Percentiles rank a stretch among this genome's conserved stretches.
Evolutionary conservation across 2,797 vertebrate species (phyloP).

Genomic region (Microctenopoma lineatum): DNA sequence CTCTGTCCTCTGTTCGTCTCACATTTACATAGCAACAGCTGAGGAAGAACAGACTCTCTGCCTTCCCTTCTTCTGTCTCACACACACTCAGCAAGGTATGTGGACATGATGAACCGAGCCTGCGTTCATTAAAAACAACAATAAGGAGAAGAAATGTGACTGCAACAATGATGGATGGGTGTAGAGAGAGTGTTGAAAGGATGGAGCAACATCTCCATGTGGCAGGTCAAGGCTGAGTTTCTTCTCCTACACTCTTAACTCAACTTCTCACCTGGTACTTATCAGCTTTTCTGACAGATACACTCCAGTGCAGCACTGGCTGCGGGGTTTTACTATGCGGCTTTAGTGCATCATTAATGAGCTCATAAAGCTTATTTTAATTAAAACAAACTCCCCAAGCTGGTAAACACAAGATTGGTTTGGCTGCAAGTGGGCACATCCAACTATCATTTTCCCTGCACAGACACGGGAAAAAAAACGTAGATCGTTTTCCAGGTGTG

Average conservation of each 20-base stretch:
- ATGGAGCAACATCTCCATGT: conserved; percentile 48
- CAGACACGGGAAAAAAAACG: neutral
- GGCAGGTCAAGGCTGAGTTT: conserved; percentile 51
- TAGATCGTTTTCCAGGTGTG: neutral
- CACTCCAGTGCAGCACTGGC: neutral
- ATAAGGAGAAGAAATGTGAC: conserved; percentile 13
- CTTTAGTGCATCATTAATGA: conserved; percentile 28
- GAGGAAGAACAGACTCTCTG: conserved; percentile 55
- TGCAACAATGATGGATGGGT: conserved; percentile 14
- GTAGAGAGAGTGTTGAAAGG: conserved; percentile 25
- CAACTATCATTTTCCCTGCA: neutral
- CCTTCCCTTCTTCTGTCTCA: neutral
- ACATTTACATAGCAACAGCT: conserved; percentile 49
- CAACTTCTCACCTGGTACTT: conserved; percentile 53
- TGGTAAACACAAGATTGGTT: conserved; percentile 30
- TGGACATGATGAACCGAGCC: conserved; percentile 13
- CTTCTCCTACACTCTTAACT: conserved; percentile 8
- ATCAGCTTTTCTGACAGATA: conserved; percentile 49
- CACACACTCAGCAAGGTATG: conserved; percentile 6
- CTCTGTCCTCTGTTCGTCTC: conserved; percentile 33
- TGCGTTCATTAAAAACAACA: conserved; percentile 12
- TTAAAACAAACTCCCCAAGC: conserved; percentile 33
- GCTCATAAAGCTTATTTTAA: conserved; percentile 42
- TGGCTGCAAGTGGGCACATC: neutral
- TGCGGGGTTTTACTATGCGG: conserved; percentile 4